These are phyloP conservation scores for Leptothorax acervorum DNA, from an alignment of 2,888 invertebrate genomes.

Conservation along the genomic window DNA sequence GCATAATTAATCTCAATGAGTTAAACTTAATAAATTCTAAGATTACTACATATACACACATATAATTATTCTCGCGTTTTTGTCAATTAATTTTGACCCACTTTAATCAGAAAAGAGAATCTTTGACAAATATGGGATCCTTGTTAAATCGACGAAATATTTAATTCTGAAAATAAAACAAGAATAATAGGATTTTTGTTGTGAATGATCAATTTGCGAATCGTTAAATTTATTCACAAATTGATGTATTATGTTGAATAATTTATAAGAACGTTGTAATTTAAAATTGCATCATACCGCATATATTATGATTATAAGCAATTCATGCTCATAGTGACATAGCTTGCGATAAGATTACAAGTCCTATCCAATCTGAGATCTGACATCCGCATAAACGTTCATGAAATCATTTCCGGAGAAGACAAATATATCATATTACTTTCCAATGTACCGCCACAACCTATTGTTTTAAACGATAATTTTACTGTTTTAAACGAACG, in stretches of 20 bases:
- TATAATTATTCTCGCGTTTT: no score
- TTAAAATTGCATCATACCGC: background rate
- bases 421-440: constrained; percentile 9
- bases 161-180: background rate
- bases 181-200: background rate
- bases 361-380: background rate
- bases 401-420: background rate
- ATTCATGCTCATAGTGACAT: background rate
- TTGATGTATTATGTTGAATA: background rate
- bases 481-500: background rate
- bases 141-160: background rate
- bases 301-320: background rate
- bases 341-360: background rate
- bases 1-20: background rate
- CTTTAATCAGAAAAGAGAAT: background rate
- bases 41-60: no score
- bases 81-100: background rate
- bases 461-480: background rate
- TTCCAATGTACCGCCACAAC: background rate
- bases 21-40: background rate
- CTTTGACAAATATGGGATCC: no score
- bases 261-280: background rate
- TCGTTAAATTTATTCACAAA: background rate
- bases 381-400: constrained; percentile 1
- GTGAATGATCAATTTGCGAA: background rate